A percentile compares a stretch with the other conserved stretches of the same genome.
These are phyloP conservation scores for Lepas anatifera DNA, from an alignment of 2,888 invertebrate genomes.

Conservation along the genomic window DNA sequence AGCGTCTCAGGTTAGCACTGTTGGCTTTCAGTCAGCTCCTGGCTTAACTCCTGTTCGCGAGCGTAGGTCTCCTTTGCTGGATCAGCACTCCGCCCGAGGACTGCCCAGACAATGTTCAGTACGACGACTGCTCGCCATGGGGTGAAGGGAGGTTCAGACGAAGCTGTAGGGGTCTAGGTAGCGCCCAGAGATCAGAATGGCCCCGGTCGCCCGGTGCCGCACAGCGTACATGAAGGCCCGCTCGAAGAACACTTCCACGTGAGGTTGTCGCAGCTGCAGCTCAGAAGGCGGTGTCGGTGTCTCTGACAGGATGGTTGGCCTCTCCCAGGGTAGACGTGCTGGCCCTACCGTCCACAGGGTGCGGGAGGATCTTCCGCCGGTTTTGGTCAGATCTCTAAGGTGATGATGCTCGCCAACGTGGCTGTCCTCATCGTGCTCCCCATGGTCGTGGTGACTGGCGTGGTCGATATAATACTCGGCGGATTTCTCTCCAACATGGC, in stretches of 20 bases:
- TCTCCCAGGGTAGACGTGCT: background rate
- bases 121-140: too few species aligned
- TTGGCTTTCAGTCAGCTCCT: too few species aligned
- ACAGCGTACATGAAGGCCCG: conserved; percentile 80
- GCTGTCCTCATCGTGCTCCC: background rate
- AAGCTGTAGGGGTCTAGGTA: conserved; percentile 50
- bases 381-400: too few species aligned
- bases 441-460: background rate
- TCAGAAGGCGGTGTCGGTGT: conserved; percentile 17
- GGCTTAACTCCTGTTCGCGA: too few species aligned
- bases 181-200: conserved; percentile 79
- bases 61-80: too few species aligned
- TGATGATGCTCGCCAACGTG: background rate
- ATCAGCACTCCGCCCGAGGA: too few species aligned
- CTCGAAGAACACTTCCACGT: conserved; percentile 60
- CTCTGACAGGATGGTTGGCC: background rate
- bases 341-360: background rate
- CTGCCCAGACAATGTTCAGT: too few species aligned
- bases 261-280: conserved; percentile 39
- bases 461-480: conserved; percentile 46
- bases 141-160: background rate
- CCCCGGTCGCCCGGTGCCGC: conserved; percentile 80
- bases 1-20: too few species aligned
- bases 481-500: background rate
- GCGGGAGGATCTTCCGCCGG: too few species aligned